These are phyloP conservation scores for Nezara viridula DNA, from an alignment of 2,888 invertebrate genomes.

Conservation along the genomic window DNA sequence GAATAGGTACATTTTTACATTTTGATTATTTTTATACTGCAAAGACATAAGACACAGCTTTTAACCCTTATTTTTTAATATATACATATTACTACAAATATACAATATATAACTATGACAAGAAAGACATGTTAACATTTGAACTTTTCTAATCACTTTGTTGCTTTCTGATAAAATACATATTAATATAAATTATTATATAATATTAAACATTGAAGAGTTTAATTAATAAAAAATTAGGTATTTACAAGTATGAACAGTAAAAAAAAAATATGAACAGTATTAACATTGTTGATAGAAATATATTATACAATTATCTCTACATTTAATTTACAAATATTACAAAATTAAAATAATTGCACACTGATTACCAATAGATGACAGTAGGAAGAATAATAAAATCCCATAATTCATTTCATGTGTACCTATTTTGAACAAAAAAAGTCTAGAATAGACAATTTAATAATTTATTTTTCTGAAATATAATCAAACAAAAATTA, in stretches of 20 bases:
- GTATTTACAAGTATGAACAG: not conserved
- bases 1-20: not conserved
- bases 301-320: not conserved
- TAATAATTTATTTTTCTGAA: not conserved
- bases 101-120: not conserved
- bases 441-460: not conserved
- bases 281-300: not conserved
- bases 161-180: not conserved
- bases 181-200: not conserved
- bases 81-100: conserved; percentile 12
- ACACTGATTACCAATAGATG: not conserved
- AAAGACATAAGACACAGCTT: conserved; percentile 17
- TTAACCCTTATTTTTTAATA: not conserved
- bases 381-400: not conserved
- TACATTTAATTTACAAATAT: conserved; percentile 16
- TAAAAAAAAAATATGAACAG: not conserved
- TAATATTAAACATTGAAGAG: not conserved
- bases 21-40: conserved; percentile 11
- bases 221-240: not conserved
- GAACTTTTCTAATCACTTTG: not conserved
- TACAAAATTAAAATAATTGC: not conserved
- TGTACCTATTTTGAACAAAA: conserved; percentile 33
- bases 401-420: conserved; percentile 10
- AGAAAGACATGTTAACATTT: not conserved
- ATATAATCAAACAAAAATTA: not conserved